Conservation (phyloP, 2,113 vertebrate species). For the Cinclus cinclus region DNA sequence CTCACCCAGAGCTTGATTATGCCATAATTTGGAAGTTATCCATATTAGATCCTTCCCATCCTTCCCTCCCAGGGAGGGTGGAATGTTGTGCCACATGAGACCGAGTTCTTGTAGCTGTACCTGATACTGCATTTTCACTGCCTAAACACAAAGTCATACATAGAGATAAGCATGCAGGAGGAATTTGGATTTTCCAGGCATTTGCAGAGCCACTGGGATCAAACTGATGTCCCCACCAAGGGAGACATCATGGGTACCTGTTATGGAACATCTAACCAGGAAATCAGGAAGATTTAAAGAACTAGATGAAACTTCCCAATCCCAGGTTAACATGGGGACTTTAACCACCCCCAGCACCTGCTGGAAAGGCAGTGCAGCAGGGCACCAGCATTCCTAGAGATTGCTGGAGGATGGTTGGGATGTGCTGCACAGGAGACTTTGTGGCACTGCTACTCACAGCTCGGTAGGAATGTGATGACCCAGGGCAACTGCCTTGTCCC, state of each 20-base stretch:
- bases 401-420: not conserved
- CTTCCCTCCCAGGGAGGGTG: not conserved
- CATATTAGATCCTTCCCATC: not conserved
- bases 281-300: not conserved
- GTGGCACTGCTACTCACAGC: not conserved
- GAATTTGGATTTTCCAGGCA: not conserved
- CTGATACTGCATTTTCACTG: not conserved
- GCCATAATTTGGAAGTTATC: not conserved
- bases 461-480: accelerated
- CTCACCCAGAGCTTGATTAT: not conserved
- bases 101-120: not conserved
- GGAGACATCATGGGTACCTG: not conserved
- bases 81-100: not conserved
- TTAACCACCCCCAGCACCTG: not conserved
- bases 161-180: not conserved
- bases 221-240: not conserved
- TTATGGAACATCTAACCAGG: not conserved
- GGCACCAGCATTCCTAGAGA: not conserved
- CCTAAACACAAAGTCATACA: not conserved
- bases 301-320: not conserved
- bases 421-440: not conserved
- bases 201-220: not conserved
- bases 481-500: not conserved
- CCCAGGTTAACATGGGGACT: not conserved
- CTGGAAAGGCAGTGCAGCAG: not conserved